phyloP scores from a whole-genome alignment of 2,888 invertebrate genomes.

The Aporophyla lueneburgensis region DNA sequence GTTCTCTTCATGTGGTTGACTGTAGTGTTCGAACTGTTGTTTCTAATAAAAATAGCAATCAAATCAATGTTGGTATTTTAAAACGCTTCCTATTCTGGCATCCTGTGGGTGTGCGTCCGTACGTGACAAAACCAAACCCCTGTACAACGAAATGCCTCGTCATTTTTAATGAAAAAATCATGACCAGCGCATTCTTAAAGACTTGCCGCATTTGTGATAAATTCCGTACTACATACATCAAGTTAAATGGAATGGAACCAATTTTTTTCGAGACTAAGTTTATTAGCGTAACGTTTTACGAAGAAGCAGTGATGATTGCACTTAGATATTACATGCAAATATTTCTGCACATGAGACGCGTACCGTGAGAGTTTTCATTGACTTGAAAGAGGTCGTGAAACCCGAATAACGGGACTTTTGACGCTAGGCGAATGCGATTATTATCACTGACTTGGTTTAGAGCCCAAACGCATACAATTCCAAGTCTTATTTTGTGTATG shows the following conservation, averaged over 20 bases:
- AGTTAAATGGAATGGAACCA: conserved; percentile 28
- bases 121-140: conserved; percentile 28
- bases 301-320: conserved; percentile 4
- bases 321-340: conserved; percentile 16
- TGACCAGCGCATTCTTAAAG: conserved; percentile 46
- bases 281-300: conserved; percentile 24
- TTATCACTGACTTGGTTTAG: background rate
- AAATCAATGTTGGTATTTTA: background rate
- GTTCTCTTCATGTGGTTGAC: background rate
- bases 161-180: conserved; percentile 38
- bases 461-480: background rate
- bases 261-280: conserved; percentile 7
- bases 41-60: background rate
- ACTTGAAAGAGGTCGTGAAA: conserved; percentile 27
- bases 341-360: background rate
- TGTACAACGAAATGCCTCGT: conserved; percentile 22
- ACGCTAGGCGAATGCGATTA: background rate
- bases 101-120: conserved; percentile 13
- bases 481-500: background rate
- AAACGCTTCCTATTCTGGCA: background rate
- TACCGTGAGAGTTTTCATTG: background rate
- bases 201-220: conserved; percentile 7
- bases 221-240: conserved; percentile 17
- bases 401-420: conserved; percentile 23
- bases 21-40: background rate